Evolutionary conservation across 2,797 vertebrate species (phyloP).

Genomic region (Tragelaphus oryx): DNA sequence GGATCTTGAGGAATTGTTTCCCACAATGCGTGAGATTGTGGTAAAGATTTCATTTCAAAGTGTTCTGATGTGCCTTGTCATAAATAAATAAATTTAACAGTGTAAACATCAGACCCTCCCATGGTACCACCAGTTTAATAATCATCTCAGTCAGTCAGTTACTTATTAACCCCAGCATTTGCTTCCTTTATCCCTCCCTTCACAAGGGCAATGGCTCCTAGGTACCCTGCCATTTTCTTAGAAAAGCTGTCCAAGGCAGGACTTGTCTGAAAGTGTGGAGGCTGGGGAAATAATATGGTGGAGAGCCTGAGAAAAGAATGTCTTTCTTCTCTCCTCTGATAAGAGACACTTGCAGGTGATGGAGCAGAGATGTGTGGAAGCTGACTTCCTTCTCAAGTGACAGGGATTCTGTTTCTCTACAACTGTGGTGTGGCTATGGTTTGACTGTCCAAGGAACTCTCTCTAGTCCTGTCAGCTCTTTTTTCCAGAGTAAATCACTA

Average conservation of each 20-base stretch:
- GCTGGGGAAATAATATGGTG: background rate
- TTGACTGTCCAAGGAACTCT: background rate
- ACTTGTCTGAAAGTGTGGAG: slow-evolving; percentile 59
- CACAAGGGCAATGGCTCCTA: background rate
- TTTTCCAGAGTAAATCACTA: background rate
- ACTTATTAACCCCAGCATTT: background rate
- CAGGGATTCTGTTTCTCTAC: background rate
- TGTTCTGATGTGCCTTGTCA: slow-evolving; percentile 92
- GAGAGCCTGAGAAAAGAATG: background rate
- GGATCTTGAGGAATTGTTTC: slow-evolving; percentile 89
- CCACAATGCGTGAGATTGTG: slow-evolving; percentile 87
- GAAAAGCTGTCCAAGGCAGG: background rate
- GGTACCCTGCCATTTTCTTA: background rate
- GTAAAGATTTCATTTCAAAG: slow-evolving; percentile 90
- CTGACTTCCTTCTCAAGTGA: background rate
- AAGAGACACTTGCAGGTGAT: slow-evolving; percentile 72
- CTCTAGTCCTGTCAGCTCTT: background rate
- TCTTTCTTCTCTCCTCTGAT: background rate
- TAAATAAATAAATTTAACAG: slow-evolving; percentile 88
- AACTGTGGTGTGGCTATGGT: background rate
- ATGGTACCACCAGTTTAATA: slow-evolving; percentile 89
- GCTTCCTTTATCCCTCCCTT: background rate
- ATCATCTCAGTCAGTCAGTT: slow-evolving; percentile 85
- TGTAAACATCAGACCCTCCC: slow-evolving; percentile 89
- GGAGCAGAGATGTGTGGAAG: background rate